phyloP scores from a whole-genome alignment of 2,888 invertebrate species.

The Polyploca ridens region DNA sequence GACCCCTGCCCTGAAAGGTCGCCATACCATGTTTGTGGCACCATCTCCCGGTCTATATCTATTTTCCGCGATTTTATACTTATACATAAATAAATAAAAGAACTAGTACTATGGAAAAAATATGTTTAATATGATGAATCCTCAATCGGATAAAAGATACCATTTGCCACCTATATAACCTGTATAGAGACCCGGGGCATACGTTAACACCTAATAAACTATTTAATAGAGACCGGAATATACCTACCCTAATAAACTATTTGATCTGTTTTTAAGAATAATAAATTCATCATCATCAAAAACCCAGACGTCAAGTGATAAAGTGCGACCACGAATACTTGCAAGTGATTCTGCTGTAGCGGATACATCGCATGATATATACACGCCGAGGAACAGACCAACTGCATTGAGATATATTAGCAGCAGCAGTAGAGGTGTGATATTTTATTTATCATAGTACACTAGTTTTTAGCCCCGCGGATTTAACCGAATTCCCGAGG shows the following conservation, averaged over 20 bases:
- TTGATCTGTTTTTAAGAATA: conserved; percentile 34
- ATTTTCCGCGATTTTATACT: too few species aligned
- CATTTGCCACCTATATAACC: too few species aligned
- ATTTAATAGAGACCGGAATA: background rate
- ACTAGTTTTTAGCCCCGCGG: too few species aligned
- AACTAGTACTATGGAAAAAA: too few species aligned
- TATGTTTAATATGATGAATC: too few species aligned
- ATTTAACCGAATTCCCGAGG: too few species aligned
- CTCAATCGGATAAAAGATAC: too few species aligned
- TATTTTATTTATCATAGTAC: background rate
- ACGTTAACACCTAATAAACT: background rate
- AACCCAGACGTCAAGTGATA: conserved; percentile 60
- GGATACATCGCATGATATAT: conserved; percentile 58
- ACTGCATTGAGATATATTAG: conserved; percentile 74
- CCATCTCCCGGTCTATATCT: too few species aligned
- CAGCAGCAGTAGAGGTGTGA: conserved; percentile 74
- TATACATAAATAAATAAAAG: too few species aligned
- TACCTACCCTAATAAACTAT: background rate
- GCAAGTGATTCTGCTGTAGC: conserved; percentile 68
- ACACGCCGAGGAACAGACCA: conserved; percentile 68
- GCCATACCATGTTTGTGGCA: too few species aligned
- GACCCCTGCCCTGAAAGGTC: too few species aligned
- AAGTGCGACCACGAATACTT: conserved; percentile 48
- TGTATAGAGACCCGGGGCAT: too few species aligned
- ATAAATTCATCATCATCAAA: conserved; percentile 63